A percentile compares a stretch with the other conserved stretches of the same genome.
Evolutionary conservation across 1,140 invertebrate genomes (phyloP).

Genomic region (Chionoecetes opilio): DNA sequence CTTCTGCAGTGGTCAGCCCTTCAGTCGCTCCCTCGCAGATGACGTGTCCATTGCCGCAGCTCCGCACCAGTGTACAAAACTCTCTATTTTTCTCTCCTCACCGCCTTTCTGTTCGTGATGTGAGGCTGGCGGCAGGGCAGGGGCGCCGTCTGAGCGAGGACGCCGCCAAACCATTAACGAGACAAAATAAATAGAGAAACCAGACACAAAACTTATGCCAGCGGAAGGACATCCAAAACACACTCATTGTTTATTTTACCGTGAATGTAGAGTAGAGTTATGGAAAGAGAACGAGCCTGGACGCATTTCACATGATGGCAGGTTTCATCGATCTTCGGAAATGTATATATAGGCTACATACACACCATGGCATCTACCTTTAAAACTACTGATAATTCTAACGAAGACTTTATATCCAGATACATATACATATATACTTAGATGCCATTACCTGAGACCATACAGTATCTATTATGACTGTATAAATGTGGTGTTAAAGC

Average conservation of each 20-base stretch:
- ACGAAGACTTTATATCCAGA: no score
- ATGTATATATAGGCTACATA: no score
- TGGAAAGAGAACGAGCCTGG: neutral
- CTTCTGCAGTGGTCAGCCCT: slow-evolving; percentile 11
- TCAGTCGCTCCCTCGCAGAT: slow-evolving; percentile 43
- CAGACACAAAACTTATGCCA: neutral
- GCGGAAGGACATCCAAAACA: neutral
- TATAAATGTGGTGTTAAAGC: no score
- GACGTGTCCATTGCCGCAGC: slow-evolving; percentile 62
- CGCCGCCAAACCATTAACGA: neutral
- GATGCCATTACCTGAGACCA: no score
- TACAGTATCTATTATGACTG: no score
- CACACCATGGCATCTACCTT: no score
- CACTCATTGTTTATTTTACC: neutral
- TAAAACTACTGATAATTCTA: no score
- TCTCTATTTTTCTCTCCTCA: neutral
- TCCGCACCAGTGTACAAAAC: neutral
- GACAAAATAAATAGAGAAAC: neutral
- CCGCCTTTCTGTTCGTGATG: slow-evolving; percentile 17
- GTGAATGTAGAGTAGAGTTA: neutral
- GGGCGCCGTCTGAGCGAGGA: neutral
- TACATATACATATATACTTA: no score
- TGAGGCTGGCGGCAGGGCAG: neutral
- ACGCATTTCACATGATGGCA: no score
- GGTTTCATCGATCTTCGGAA: no score